A percentile compares a stretch with the other conserved stretches of the same genome.
These are phyloP conservation scores for Anthoscopus minutus DNA, from an alignment of 2,113 vertebrate genomes.

Conservation along the genomic window DNA sequence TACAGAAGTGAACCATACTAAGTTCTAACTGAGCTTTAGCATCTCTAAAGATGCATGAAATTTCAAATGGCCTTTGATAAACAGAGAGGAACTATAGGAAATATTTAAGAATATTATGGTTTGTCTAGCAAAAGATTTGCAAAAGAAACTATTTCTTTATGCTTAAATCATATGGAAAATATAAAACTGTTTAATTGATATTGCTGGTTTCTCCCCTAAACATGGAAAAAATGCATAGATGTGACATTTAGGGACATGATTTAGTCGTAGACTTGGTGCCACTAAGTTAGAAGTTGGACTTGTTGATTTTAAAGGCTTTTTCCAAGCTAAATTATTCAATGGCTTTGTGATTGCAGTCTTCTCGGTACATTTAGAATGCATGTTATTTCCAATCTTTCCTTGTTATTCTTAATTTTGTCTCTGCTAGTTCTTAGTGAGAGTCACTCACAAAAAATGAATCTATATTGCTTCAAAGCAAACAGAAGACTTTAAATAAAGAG, in stretches of 20 bases:
- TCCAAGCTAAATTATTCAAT: background rate
- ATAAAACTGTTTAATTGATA: background rate
- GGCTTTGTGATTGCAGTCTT: background rate
- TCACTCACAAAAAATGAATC: background rate
- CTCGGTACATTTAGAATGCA: background rate
- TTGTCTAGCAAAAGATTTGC: background rate
- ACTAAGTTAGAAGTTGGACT: background rate
- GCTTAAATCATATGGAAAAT: background rate
- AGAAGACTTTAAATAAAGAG: background rate
- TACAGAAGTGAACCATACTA: background rate
- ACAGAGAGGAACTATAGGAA: background rate
- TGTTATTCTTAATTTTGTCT: background rate
- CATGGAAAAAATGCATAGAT: background rate
- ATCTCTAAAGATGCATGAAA: background rate
- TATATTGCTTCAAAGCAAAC: background rate
- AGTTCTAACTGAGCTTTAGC: background rate
- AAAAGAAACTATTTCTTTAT: background rate
- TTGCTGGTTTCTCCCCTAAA: background rate
- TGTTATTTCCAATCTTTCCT: background rate
- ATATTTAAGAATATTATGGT: background rate
- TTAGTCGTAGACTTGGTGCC: background rate
- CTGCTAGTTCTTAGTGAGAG: background rate
- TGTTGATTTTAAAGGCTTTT: background rate
- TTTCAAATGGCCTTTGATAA: background rate
- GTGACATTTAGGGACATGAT: background rate